Evolutionary conservation across 1,140 invertebrate genomes (phyloP), one percentile per base, ranked within the genome.

Genomic region (Drosophila truncata): DNA sequence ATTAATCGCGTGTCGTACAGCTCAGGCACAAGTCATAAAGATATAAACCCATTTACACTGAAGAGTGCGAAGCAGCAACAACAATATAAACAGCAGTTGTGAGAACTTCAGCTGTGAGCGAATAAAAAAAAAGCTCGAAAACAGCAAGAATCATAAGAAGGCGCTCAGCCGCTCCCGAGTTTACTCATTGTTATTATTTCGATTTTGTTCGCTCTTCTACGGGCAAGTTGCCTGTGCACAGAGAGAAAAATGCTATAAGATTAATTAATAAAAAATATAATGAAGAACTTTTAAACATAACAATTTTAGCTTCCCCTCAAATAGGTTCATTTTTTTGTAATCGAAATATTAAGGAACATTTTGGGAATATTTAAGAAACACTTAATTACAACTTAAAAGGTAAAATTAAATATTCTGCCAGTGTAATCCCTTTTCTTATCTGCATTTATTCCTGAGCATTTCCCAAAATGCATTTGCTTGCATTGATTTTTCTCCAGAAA

Each of bases 1-100:
- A 72, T 41, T 72, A 83, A 88, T 90, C 77, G 83, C 77, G 71
- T 90, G 84, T 80, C 70, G 49, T 29, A 49, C 49, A 31, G 54
- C 47, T 73, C 47, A 47, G 73, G 60, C 65, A 54, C 60, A 47
- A 62, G 72, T 54, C 41, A 87, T 87, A 90, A 87, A 87, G 80
- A 87, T 90, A 87, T 80, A 90, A 87, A 87, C 85, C 65, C 62
- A 82, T 88, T 69, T 79, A 69, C 62, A 55, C 71, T 44, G 46
- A 54, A 63, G 61, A 61, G 57, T 50, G 60, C 42, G 47, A 49
- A 37, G 44, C 39, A 46, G 18, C 46, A 63, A 74, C 46, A 74
- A 58, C 44, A 67, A 67, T 35, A 64, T 31, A 27, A 63, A 47
- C 25, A 54, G 35, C 67, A 41, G 20, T 62, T 64, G 25, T 58